Conservation (phyloP, 2,888 invertebrate species). For the Eupsilia transversa region DNA sequence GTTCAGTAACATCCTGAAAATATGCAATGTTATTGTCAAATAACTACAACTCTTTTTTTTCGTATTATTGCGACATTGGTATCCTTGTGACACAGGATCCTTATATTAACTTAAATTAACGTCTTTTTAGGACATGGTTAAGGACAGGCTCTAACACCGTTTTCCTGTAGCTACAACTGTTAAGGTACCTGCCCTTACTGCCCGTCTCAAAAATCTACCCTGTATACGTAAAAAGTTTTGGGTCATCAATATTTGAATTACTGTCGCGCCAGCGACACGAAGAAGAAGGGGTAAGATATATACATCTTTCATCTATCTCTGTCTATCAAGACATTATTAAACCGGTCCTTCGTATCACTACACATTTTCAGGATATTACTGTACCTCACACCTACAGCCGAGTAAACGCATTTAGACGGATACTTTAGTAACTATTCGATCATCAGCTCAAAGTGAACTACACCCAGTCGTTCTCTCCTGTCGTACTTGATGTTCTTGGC, state of each 20-base stretch:
- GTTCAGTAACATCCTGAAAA: slow-evolving; percentile 19
- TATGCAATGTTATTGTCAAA: not conserved
- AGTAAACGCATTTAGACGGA: slow-evolving; percentile 48
- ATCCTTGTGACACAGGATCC: too few species aligned
- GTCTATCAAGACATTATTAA: not conserved
- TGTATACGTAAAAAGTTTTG: too few species aligned
- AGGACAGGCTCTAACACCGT: too few species aligned
- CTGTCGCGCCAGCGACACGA: too few species aligned
- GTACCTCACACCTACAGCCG: not conserved
- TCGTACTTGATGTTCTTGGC: slow-evolving; percentile 95
- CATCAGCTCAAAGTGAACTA: slow-evolving; percentile 91
- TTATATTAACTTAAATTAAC: not conserved
- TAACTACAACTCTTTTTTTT: not conserved
- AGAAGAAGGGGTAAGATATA: not conserved
- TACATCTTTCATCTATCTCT: not conserved
- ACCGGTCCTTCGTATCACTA: not conserved
- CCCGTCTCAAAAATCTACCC: too few species aligned
- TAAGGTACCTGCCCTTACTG: too few species aligned
- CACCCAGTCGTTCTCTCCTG: slow-evolving; percentile 91
- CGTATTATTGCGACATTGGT: not conserved
- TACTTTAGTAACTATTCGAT: slow-evolving; percentile 82
- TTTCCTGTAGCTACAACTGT: too few species aligned
- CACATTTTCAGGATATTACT: slow-evolving; percentile 23
- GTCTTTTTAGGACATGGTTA: not conserved
- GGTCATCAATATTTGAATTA: too few species aligned